Base-by-base conservation (phyloP, 2,888 invertebrate genomes). In the Lepidocyrtoides sp. region DNA sequence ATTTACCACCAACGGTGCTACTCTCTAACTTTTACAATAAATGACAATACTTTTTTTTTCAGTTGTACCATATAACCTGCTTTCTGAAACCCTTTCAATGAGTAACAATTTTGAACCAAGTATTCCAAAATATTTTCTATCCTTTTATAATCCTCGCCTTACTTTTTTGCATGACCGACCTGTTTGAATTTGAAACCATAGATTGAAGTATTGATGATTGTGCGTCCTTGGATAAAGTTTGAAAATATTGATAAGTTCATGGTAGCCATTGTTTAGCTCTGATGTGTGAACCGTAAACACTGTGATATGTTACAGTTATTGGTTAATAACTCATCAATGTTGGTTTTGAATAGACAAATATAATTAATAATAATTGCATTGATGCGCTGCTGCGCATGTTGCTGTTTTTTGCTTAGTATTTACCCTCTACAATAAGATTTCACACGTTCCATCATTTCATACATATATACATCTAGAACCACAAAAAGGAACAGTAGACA, bases 301-400 rank as follows among this genome's bases (percentile, higher is more conserved):
- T 29, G n/a, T 32, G n/a, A 0, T 32, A 36, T 66, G 8, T 12
- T 26, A 60, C 66, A 66, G 66, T 66, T n/a, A 2, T 36, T 29
- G 66, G 66, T 66, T 66, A n/a, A 32, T 20, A 29, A 1, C 12
- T 20, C 20, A 72, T 72, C 26, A 0, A 54, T 54, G 51, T 20
- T 72, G 36, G 36, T 72, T 69, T 69, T 69, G 5, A 20, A 72
- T 41, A 69, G 66, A 51, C 51, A 51, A 57, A 54, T 36, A 36
- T 36, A 4, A 36, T 36, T 36, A 7, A 2, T 36, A 7, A 7
- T 7, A 36, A 36, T 36, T n/a, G n/a, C 36, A 36, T 36, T 36
- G 2, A 4, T 36, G 36, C 36, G 36, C 36, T 36, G 7, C n/a
- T n/a, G n/a, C n/a, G n/a, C n/a, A n/a, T n/a, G n/a, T n/a, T n/a